Evolutionary conservation across 2,888 invertebrate genomes (phyloP).

Genomic region (Stenotaenia linearis): DNA sequence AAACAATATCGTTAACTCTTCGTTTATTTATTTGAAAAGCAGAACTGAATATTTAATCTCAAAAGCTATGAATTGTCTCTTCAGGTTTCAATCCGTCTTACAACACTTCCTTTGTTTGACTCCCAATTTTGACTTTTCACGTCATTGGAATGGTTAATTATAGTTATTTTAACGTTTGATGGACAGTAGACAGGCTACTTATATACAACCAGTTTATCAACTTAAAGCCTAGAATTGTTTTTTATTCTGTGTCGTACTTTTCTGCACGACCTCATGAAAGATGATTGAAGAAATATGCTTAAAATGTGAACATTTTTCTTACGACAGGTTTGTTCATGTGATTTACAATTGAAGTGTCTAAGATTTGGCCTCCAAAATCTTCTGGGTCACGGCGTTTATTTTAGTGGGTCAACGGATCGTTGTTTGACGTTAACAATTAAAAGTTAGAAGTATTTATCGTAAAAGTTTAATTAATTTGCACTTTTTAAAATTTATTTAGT

Average conservation of each 20-base stretch:
- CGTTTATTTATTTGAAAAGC: not conserved
- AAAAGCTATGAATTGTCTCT: not conserved
- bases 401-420: not conserved
- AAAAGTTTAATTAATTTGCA: no score
- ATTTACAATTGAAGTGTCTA: not conserved
- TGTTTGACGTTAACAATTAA: not conserved
- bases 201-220: not conserved
- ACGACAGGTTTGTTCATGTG: not conserved
- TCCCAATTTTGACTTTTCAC: not conserved
- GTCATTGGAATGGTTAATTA: not conserved
- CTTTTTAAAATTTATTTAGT: no score
- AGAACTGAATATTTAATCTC: not conserved
- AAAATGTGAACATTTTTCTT: not conserved
- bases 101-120: not conserved
- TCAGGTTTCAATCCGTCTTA: not conserved
- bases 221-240: not conserved
- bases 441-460: no score
- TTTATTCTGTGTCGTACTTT: not conserved
- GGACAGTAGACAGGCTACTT: slow-evolving; percentile 1
- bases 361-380: slow-evolving; percentile 2
- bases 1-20: not conserved
- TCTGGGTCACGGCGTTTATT: not conserved
- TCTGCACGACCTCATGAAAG: not conserved
- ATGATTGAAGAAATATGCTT: not conserved
- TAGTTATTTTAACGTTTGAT: not conserved